phyloP scores from a whole-genome alignment of 2,113 vertebrate genomes.

The Callocephalon fimbriatum region DNA sequence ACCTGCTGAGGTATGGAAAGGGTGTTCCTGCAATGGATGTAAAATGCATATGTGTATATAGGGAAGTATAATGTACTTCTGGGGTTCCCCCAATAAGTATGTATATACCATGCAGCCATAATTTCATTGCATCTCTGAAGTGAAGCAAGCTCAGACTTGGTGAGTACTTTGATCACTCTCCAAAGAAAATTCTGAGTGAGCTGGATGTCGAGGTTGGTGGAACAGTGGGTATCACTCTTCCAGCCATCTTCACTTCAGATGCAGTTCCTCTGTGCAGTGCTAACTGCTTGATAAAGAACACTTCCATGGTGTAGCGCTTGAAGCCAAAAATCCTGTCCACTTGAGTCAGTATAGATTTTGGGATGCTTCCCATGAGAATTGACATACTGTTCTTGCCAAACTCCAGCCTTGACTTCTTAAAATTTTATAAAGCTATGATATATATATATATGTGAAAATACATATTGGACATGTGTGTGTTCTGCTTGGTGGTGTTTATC shows the following conservation, averaged over 20 bases:
- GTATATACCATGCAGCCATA: neutral
- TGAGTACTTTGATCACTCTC: slow-evolving; percentile 16
- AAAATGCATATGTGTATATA: neutral
- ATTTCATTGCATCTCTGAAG: neutral
- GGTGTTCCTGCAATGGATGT: neutral
- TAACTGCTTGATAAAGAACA: neutral
- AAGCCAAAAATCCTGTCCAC: neutral
- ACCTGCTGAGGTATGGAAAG: slow-evolving; percentile 77
- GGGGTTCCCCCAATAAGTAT: slow-evolving; percentile 23
- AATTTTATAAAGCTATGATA: neutral
- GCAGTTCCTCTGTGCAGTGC: neutral
- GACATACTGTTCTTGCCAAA: neutral
- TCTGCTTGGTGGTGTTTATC: neutral
- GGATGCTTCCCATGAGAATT: neutral
- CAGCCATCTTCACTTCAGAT: neutral
- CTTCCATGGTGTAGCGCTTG: neutral
- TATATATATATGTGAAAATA: neutral
- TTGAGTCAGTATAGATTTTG: neutral
- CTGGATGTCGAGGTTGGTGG: neutral
- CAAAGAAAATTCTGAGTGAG: slow-evolving; percentile 17
- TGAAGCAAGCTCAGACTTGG: slow-evolving; percentile 5
- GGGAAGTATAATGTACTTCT: neutral
- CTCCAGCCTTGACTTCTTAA: neutral
- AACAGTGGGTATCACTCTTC: slow-evolving; percentile 13
- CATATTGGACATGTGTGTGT: accelerated